These are phyloP conservation scores for Plecotus auritus DNA, from an alignment of 2,113 vertebrate species.

Conservation along the genomic window DNA sequence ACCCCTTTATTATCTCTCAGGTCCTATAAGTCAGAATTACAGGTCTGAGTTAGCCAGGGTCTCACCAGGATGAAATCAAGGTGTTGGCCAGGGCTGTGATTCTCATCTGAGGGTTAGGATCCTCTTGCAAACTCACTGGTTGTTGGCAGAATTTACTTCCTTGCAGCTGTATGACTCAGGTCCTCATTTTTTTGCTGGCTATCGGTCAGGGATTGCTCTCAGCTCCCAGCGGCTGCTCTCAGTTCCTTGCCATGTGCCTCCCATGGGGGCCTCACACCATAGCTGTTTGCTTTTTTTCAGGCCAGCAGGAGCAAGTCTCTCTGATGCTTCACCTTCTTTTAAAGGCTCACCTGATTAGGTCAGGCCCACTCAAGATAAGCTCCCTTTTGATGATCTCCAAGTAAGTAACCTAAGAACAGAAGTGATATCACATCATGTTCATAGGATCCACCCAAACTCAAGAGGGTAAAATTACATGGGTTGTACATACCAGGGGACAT, in stretches of 20 bases:
- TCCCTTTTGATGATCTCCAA: background rate
- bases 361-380: background rate
- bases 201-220: background rate
- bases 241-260: background rate
- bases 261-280: background rate
- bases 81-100: slow-evolving; percentile 5
- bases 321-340: background rate
- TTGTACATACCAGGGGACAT: background rate
- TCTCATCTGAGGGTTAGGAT: slow-evolving; percentile 1
- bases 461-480: background rate
- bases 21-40: background rate
- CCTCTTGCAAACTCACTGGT: slow-evolving; percentile 35
- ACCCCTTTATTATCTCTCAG: background rate
- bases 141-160: slow-evolving; percentile 61
- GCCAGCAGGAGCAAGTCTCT: background rate
- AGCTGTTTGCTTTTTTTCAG: background rate
- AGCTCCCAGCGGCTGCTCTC: background rate
- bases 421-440: background rate
- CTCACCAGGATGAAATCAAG: slow-evolving; percentile 27
- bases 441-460: background rate
- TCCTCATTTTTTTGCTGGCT: slow-evolving; percentile 29
- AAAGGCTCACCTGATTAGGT: background rate
- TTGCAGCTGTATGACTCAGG: slow-evolving; percentile 56
- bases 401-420: background rate
- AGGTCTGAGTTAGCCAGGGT: background rate